Evolutionary conservation across 2,113 vertebrate genomes (phyloP).

Genomic region (Panurus biarmicus): DNA sequence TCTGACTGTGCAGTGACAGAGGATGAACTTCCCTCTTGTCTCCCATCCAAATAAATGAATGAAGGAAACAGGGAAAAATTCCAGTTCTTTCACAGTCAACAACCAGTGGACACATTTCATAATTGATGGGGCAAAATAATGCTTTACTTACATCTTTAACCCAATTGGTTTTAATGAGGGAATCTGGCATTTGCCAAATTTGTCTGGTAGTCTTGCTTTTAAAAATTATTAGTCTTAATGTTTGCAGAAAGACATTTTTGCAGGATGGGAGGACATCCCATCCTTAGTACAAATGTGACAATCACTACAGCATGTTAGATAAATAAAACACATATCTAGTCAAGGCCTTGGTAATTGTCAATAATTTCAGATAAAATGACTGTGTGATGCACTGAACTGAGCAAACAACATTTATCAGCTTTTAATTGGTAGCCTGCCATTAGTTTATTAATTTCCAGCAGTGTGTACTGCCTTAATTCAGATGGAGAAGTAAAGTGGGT

Average conservation of each 20-base stretch:
- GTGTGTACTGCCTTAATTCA: neutral
- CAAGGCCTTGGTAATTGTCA: neutral
- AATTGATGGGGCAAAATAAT: neutral
- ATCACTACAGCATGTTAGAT: neutral
- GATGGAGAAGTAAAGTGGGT: neutral
- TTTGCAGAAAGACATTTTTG: neutral
- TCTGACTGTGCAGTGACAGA: rapidly evolving
- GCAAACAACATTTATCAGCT: neutral
- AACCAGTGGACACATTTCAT: neutral
- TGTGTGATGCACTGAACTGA: neutral
- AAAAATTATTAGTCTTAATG: neutral
- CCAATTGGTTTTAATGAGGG: neutral
- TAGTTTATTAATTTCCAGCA: neutral
- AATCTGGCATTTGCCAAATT: neutral
- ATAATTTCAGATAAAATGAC: neutral
- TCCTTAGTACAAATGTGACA: neutral
- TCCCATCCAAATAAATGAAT: neutral
- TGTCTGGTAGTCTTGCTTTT: neutral
- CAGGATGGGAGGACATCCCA: neutral
- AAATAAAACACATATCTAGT: neutral
- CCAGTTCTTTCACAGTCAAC: neutral
- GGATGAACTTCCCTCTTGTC: neutral
- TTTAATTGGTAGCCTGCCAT: neutral
- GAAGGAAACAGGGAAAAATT: neutral
- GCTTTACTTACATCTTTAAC: neutral